Base-by-base conservation (phyloP, 2,888 invertebrate species). In the Blastobasis lacticolella region DNA sequence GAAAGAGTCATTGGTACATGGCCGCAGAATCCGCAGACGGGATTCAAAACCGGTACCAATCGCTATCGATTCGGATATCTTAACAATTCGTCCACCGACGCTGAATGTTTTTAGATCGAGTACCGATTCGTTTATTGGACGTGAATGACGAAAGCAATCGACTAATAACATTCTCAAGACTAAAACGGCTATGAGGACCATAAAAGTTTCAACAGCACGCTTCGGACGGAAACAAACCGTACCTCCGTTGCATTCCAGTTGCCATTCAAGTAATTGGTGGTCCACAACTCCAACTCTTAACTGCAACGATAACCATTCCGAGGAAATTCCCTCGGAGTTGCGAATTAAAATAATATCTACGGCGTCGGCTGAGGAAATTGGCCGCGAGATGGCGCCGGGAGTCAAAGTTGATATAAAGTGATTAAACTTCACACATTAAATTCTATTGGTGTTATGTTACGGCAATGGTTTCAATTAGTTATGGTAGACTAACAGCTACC, bases 291-390 rank as follows among this genome's bases (percentile, higher is more conserved):
- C 71, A 66, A 67, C 70, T 66, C 57, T 71, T 23, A 73, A 75
- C 71, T 73, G 71, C 70, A 58, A 66, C 69, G 64, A 77, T 79
- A 78, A 80, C 79, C 69, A 63, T 81, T 76, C 66, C 63, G 53
- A 64, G 57, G 71, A 67, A 78, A 75, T 71, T 76, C 67, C 66
- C 65, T 68, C 67, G 69, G 64, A 75, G 67, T 73, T 72, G 74
- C 69, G 73, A 73, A 78, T 81, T 81, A 78, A 74, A 80, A 73
- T 79, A 74, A 75, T 76, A 74, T 70, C 72, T 67, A 57, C 59
- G 63, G 62, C 64, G 62, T 63, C 53, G 61, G 69, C 71, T 78
- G 69, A 68, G 75, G 71, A 75, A 80, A 83, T 80, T 77, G 80
- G 71, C 81, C 77, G 69, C 69, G 67, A 80, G 75, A 79, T 81